phyloP scores from a whole-genome alignment of 2,797 vertebrate genomes.

The Chelmon rostratus region DNA sequence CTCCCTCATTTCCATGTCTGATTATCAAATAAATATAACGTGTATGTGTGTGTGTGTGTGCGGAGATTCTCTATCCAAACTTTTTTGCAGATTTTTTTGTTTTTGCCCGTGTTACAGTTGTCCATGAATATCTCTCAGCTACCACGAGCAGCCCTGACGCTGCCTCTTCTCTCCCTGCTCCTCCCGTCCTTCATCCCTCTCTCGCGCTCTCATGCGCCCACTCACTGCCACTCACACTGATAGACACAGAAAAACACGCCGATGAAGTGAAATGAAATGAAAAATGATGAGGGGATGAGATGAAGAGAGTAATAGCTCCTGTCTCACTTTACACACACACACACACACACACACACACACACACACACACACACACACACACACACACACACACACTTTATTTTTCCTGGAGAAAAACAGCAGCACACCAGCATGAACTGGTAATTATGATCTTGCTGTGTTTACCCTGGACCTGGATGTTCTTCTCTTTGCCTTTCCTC shows the following conservation, averaged over 20 bases:
- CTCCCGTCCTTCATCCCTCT: conserved; percentile 53
- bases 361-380: too few species aligned
- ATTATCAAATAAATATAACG: conserved; percentile 42
- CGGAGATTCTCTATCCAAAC: conserved; percentile 36
- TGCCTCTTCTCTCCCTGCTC: conserved; percentile 32
- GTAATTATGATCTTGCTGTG: conserved; percentile 41
- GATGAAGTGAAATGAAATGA: conserved; percentile 64
- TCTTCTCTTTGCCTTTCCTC: conserved; percentile 14
- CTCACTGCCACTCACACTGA: conserved; percentile 67
- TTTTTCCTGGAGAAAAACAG: background rate
- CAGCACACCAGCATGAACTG: background rate
- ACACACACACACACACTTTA: too few species aligned
- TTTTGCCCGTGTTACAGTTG: conserved; percentile 4
- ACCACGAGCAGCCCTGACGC: conserved; percentile 4
- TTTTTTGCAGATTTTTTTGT: conserved; percentile 33
- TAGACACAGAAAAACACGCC: conserved; percentile 59
- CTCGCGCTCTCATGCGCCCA: conserved; percentile 54
- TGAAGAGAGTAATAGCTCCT: conserved; percentile 44
- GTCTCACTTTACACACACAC: conserved; percentile 38
- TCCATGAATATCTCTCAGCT: conserved; percentile 42
- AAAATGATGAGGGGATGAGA: conserved; percentile 53
- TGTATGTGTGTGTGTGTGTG: background rate
- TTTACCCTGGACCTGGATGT: conserved; percentile 22
- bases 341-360: too few species aligned
- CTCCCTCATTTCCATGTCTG: conserved; percentile 35